Percentiles rank a stretch among this genome's conserved stretches.
Conservation (phyloP, 1,140 invertebrate genomes). For the Acromyrmex echinatior region DNA sequence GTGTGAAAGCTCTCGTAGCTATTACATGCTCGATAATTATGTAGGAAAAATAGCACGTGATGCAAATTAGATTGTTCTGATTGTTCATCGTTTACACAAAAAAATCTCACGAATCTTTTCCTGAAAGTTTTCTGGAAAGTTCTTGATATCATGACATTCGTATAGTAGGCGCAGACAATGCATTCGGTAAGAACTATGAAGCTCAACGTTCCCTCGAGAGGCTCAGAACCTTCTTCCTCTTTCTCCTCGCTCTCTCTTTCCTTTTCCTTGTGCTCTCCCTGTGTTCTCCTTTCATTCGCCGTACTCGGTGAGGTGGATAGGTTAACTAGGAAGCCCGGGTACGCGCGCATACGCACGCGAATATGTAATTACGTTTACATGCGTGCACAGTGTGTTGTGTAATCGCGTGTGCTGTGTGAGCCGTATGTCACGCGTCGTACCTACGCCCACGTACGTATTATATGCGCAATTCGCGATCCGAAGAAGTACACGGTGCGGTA, state of each 20-base stretch:
- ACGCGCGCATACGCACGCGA: constrained; percentile 57
- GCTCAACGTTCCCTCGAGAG: not conserved
- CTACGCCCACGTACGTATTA: constrained; percentile 67
- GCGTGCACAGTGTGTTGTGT: constrained; percentile 64
- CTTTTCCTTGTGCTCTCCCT: not conserved
- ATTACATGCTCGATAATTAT: not conserved
- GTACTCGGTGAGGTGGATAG: constrained; percentile 67
- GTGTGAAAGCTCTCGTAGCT: no score
- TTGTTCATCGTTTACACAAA: no score
- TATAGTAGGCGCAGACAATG: constrained; percentile 4
- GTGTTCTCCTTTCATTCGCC: constrained; percentile 15
- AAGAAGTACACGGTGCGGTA: not conserved
- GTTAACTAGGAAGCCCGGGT: constrained; percentile 78
- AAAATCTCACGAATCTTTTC: not conserved
- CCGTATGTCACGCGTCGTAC: constrained; percentile 68
- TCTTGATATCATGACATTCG: not conserved
- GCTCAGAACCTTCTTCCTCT: constrained; percentile 4
- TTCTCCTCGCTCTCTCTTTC: constrained; percentile 31
- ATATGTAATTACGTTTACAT: constrained; percentile 71
- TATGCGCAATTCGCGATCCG: not conserved
- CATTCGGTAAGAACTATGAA: not conserved
- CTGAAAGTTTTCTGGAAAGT: not conserved
- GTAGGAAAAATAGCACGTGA: not conserved
- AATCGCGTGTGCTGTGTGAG: constrained; percentile 57
- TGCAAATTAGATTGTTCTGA: not conserved